A percentile compares a stretch with the other conserved stretches of the same genome.
Conservation (phyloP, 2,113 vertebrate species). For the Tupaia tana region DNA sequence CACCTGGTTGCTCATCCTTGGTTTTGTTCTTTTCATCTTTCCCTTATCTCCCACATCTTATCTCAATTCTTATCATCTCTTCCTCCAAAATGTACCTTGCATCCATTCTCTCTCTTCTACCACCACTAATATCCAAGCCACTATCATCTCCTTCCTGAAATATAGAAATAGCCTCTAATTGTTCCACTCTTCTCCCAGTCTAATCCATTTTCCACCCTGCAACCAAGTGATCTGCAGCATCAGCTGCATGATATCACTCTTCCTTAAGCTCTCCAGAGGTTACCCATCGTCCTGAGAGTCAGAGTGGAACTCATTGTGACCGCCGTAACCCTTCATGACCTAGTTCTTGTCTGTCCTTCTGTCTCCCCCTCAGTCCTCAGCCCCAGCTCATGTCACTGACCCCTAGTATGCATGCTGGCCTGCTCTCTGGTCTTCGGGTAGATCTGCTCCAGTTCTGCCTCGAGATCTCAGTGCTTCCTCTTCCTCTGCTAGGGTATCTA, state of each 20-base stretch:
- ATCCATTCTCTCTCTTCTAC: not conserved
- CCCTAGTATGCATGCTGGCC: not conserved
- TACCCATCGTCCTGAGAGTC: not conserved
- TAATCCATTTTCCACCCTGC: not conserved
- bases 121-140: not conserved
- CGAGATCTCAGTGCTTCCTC: not conserved
- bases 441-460: not conserved
- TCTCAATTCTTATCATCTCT: not conserved
- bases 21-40: not conserved
- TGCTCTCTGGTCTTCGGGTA: not conserved
- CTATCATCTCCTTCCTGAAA: not conserved
- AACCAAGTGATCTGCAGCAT: not conserved
- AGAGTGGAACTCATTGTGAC: not conserved
- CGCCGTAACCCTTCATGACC: too few relatives aligned
- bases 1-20: not conserved
- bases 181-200: not conserved
- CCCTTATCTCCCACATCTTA: not conserved
- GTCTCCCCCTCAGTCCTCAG: not conserved
- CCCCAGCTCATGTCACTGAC: not conserved
- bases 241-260: not conserved
- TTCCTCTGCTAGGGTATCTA: not conserved
- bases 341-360: not conserved
- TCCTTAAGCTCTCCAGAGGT: not conserved
- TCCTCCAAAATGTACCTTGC: not conserved
- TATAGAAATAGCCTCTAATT: not conserved